phyloP scores from a whole-genome alignment of 1,140 invertebrate genomes.

The Heliothis virescens region DNA sequence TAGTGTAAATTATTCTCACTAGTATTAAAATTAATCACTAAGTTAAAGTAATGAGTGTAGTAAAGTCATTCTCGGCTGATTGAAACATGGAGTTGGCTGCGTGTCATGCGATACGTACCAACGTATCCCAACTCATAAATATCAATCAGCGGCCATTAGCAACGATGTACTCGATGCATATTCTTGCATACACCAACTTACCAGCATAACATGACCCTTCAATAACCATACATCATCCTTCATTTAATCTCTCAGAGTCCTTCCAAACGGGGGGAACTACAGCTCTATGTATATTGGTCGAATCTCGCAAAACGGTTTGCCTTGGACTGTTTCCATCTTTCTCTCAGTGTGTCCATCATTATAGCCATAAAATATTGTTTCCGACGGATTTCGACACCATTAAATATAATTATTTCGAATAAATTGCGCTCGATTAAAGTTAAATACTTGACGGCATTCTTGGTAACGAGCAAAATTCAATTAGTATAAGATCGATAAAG shows the following conservation, averaged over 20 bases:
- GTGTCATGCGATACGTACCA: slow-evolving; percentile 60
- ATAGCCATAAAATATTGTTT: slow-evolving; percentile 43
- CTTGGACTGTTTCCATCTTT: slow-evolving; percentile 49
- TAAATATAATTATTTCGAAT: slow-evolving; percentile 31
- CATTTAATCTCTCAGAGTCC: background rate
- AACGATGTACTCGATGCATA: slow-evolving; percentile 57
- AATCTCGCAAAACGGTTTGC: slow-evolving; percentile 36
- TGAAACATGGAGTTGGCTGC: slow-evolving; percentile 58
- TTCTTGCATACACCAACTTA: slow-evolving; percentile 53
- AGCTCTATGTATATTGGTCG: slow-evolving; percentile 30
- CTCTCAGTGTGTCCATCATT: slow-evolving; percentile 36
- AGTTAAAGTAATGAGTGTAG: slow-evolving; percentile 40
- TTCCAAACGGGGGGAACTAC: too few species aligned
- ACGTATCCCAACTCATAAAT: slow-evolving; percentile 72
- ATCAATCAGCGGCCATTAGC: slow-evolving; percentile 71
- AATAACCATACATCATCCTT: slow-evolving; percentile 7
- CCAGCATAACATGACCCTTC: slow-evolving; percentile 52
- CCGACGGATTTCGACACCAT: slow-evolving; percentile 34
- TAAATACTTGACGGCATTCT: background rate
- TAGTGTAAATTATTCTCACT: slow-evolving; percentile 18
- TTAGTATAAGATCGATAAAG: background rate
- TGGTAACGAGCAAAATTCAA: slow-evolving; percentile 4
- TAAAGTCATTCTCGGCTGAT: slow-evolving; percentile 53
- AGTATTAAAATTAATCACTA: slow-evolving; percentile 20
- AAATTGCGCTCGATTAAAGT: slow-evolving; percentile 9